A percentile compares a stretch with the other conserved stretches of the same genome.
Conservation (phyloP, 37 sponge, comb jelly and placozoan genomes). For the Bolinopsis microptera region DNA sequence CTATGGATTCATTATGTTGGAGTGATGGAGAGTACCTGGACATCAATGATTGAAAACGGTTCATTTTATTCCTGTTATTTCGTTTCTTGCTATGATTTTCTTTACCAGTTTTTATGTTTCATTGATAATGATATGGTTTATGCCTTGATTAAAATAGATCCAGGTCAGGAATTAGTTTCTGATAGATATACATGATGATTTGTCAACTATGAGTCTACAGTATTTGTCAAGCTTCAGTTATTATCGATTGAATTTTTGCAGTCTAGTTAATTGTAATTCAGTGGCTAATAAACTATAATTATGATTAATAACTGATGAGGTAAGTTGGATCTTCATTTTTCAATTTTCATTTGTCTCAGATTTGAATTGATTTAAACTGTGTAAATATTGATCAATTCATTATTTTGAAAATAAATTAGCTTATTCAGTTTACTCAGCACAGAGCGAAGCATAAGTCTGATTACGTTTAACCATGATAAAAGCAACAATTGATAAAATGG, state of each 20-base stretch:
- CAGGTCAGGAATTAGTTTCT: too few relatives aligned
- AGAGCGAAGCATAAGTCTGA: too few relatives aligned
- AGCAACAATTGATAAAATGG: too few relatives aligned
- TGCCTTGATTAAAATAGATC: neutral
- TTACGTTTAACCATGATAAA: too few relatives aligned
- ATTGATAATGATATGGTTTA: neutral
- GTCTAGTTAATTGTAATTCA: too few relatives aligned
- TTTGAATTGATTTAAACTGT: neutral
- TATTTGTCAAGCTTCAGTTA: too few relatives aligned
- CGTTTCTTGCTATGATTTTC: neutral
- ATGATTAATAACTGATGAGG: neutral
- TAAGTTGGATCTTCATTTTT: neutral
- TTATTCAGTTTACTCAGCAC: neutral
- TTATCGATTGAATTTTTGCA: too few relatives aligned
- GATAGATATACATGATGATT: too few relatives aligned
- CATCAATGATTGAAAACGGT: neutral
- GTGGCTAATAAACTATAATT: too few relatives aligned
- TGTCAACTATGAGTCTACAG: too few relatives aligned
- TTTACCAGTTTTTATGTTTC: neutral
- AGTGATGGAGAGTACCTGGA: slow-evolving; percentile 12
- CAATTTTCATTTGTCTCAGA: neutral
- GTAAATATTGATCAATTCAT: neutral
- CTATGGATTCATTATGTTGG: neutral
- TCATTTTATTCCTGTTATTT: neutral
- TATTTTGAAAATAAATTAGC: neutral